Percentiles rank a stretch among this genome's conserved stretches.
Evolutionary conservation across 2,888 invertebrate species (phyloP).

Genomic region (Ischnus inquisitorius): DNA sequence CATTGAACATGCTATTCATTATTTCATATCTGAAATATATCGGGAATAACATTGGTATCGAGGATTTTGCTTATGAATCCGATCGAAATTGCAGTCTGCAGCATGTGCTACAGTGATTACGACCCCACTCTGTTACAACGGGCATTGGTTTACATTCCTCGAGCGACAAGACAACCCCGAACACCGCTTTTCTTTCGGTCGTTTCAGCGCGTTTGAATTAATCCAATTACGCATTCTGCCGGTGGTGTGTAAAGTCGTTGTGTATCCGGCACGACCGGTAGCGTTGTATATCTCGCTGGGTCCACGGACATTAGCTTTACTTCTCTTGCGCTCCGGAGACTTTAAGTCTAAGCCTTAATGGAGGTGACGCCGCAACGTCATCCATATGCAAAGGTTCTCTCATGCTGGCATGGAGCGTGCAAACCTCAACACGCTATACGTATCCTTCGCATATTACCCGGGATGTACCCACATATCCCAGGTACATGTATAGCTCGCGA

Average conservation of each 20-base stretch:
- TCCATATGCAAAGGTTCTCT: slow-evolving; percentile 79
- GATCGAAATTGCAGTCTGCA: slow-evolving; percentile 13
- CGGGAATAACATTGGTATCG: neutral
- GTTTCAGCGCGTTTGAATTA: slow-evolving; percentile 78
- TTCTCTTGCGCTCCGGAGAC: slow-evolving; percentile 70
- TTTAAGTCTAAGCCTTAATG: slow-evolving; percentile 78
- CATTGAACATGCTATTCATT: neutral
- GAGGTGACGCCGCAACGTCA: slow-evolving; percentile 78
- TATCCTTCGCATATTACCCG: slow-evolving; percentile 12
- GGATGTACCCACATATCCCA: neutral
- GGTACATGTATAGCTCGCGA: slow-evolving; percentile 23
- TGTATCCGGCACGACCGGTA: slow-evolving; percentile 55
- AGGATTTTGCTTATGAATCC: slow-evolving; percentile 24
- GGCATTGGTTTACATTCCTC: slow-evolving; percentile 41
- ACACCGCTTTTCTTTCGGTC: slow-evolving; percentile 1
- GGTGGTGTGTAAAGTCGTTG: slow-evolving; percentile 7
- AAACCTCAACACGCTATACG: slow-evolving; percentile 43
- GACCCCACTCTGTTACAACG: slow-evolving; percentile 23
- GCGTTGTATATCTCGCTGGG: slow-evolving; percentile 66
- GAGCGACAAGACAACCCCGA: slow-evolving; percentile 6
- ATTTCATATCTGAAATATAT: neutral
- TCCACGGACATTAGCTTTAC: slow-evolving; percentile 74
- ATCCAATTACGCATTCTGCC: slow-evolving; percentile 81
- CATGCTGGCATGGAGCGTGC: slow-evolving; percentile 52
- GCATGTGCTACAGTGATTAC: slow-evolving; percentile 28